Evolutionary conservation across 2,797 vertebrate species (phyloP).

Genomic region (Danio kyathit): DNA sequence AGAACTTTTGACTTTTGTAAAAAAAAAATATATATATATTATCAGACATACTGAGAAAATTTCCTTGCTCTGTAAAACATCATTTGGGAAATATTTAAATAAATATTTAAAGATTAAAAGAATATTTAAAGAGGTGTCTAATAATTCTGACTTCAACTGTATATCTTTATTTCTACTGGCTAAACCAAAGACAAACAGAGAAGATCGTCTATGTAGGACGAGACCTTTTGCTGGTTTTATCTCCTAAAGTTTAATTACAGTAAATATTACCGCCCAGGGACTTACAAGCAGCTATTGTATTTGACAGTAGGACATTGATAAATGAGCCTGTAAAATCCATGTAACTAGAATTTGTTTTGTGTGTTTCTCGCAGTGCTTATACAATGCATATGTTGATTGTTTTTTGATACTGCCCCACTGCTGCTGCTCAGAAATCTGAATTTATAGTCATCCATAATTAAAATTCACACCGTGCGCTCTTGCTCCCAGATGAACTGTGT

Average conservation of each 20-base stretch:
- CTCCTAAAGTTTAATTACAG: constrained; percentile 62
- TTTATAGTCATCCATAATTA: constrained; percentile 37
- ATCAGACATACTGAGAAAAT: too few relatives aligned
- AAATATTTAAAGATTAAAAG: too few relatives aligned
- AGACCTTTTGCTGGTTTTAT: constrained; percentile 41
- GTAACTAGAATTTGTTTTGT: constrained; percentile 3
- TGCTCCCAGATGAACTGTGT: constrained; percentile 20
- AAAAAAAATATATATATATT: too few relatives aligned
- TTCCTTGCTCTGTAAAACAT: too few relatives aligned
- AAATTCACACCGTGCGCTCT: constrained; percentile 31
- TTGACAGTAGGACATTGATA: constrained; percentile 21
- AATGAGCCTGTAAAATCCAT: constrained; percentile 6
- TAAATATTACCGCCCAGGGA: constrained; percentile 47
- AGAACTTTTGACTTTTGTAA: too few relatives aligned
- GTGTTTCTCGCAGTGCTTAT: constrained; percentile 11
- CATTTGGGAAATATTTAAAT: too few relatives aligned
- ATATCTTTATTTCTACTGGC: too few relatives aligned
- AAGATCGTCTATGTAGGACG: neutral
- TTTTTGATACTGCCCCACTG: constrained; percentile 9
- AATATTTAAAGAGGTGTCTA: too few relatives aligned
- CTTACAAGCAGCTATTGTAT: constrained; percentile 14
- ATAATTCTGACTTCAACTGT: too few relatives aligned
- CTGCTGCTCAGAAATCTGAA: constrained; percentile 5
- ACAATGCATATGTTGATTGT: constrained; percentile 11
- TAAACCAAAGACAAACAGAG: constrained; percentile 68